Base-by-base conservation (phyloP, 53 echinoderm and acorn worm genomes). In the Mesocentrotus franciscanus region DNA sequence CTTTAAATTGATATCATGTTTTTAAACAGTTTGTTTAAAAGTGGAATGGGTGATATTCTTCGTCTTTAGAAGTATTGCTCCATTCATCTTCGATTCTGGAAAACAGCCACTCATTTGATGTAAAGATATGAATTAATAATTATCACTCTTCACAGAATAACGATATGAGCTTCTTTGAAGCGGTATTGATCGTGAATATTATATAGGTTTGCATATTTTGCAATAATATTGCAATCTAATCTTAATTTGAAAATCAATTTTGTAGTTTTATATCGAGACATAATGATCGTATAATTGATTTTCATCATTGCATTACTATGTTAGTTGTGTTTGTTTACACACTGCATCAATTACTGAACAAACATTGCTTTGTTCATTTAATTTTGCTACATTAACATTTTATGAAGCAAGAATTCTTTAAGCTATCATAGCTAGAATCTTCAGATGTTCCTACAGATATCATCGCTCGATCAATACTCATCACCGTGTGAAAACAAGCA, bases 381-480 rank as follows among this genome's bases (percentile, higher is more conserved):
- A 16, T 64, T 20, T 18, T 16, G 20, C 64, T 5, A 20, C 20
- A 64, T 18, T 16, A 64, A 15, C 15, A 18, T 64, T 64, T 64
- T 64, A 64, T 20, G 7, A 18, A 16, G 17, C 64, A 64, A 49
- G 49, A 2, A 49, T 49, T 49, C 49, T 18, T 64, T 64, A 5
- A 18, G 16, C 20, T 64, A 64, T 64, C 30, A 32, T 33, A 12
- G 29, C 30, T 2, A 30, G 76, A 30, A 76, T 76, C 30, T 76
- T 30, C 33, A 76, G 7, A 76, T 76, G 13, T 76, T 76, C 76
- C 29, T 76, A 29, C 30, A 76, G 49, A 55, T 84, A 84, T 84
- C 84, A 84, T 84, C 84, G 9, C 36, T 76, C 84, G 84, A 84
- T 84, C 84, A 49, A 84, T 84, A 84, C 55, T 27, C 30, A 49